Evolutionary conservation across 2,797 vertebrate species (phyloP), one percentile per base, ranked within the genome.

Genomic region (Eleutherodactylus coqui): DNA sequence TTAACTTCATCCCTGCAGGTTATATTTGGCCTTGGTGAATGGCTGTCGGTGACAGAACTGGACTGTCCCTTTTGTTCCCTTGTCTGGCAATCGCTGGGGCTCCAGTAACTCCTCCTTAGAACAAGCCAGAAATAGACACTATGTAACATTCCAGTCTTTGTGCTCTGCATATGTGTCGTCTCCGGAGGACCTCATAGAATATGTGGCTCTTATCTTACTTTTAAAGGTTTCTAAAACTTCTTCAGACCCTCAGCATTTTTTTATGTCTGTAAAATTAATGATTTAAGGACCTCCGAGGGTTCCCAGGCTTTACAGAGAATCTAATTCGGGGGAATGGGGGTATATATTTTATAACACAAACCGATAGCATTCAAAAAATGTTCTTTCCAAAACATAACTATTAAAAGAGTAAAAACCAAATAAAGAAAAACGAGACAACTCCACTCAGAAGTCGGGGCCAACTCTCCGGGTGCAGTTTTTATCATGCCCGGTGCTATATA

Each of bases 1-100:
- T 67, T 79, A 75, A 75, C 60, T 79, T 60, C 77, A 73, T 16
- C 67, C 77, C 43, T 75, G 51, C 29, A 45, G 55, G 67, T 87
- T 79, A 84, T 79, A 73, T 83, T 87, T 84, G 67, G 53, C 82
- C 16, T 29, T 36, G 13, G 32, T 75, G n/a, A 67, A 69, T 79
- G 67, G 75, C 16, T 75, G 49, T 49, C 55, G 75, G 81, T 83
- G 24, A 84, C 60, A 73, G 79, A 69, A 43, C 32, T 45, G 75
- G 67, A 55, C 75, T 87, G 75, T 58, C 62, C 67, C 81, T 87
- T n/a, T 87, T 87, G 81, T 87, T 84, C 67, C 43, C 27, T 51
- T 87, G 81, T 79, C 81, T 87, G 86, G 86, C 86, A 83, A 73
- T 84, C 86, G 53, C 38, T 84, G 64, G 17, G 16, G 9, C 53